Evolutionary conservation across 2,888 invertebrate species (phyloP).

Genomic region (Criorhina ranunculi): DNA sequence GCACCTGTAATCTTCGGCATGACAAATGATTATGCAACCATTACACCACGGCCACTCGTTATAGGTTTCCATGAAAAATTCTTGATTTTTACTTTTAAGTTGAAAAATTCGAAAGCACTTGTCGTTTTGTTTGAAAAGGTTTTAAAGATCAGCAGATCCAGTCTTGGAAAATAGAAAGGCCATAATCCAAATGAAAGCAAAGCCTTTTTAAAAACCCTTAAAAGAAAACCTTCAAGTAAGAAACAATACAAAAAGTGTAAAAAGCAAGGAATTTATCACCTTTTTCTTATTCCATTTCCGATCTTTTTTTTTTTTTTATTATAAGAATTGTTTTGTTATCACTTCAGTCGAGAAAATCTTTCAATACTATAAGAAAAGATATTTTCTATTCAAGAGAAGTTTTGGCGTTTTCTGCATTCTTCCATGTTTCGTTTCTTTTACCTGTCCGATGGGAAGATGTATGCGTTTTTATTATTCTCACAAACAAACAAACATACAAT

Average conservation of each 20-base stretch:
- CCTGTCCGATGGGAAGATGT: constrained; percentile 15
- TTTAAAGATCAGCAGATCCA: too few species aligned
- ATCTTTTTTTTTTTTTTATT: constrained; percentile 16
- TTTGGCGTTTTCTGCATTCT: constrained; percentile 31
- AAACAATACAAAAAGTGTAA: background rate
- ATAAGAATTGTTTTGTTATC: constrained; percentile 28
- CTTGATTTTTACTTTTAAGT: too few species aligned
- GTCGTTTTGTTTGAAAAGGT: too few species aligned
- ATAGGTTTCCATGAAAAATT: too few species aligned
- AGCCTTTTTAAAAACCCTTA: background rate
- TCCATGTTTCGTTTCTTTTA: constrained; percentile 14
- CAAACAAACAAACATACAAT: background rate
- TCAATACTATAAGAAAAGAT: background rate
- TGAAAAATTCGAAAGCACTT: too few species aligned
- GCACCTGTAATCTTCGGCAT: too few species aligned
- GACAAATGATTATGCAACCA: too few species aligned
- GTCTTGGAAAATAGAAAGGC: too few species aligned
- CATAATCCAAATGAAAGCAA: too few species aligned
- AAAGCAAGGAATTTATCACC: constrained; percentile 18
- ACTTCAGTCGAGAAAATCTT: background rate
- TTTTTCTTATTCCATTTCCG: constrained; percentile 17
- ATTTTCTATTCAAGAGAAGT: background rate
- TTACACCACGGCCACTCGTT: too few species aligned
- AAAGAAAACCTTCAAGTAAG: background rate
- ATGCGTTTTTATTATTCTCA: constrained; percentile 16